phyloP scores from a whole-genome alignment of 2,113 vertebrate species.

The Menidia beryllina region DNA sequence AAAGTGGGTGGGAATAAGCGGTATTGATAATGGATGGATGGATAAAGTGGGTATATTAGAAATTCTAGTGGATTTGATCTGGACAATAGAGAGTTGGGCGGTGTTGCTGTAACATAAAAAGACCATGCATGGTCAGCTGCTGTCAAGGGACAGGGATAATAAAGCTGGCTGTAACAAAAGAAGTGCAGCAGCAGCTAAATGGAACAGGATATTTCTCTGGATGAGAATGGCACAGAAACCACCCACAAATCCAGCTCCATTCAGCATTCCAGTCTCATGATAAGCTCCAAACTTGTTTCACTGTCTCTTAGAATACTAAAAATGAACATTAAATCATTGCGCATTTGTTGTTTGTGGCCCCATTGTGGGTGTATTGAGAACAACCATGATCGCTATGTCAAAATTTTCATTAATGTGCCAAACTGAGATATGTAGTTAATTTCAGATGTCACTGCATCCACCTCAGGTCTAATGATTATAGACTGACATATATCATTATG shows the following conservation, averaged over 20 bases:
- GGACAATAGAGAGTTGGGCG: slow-evolving; percentile 46
- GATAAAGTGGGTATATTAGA: slow-evolving; percentile 1
- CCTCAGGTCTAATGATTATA: not conserved
- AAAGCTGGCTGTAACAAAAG: slow-evolving; percentile 76
- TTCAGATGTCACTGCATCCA: slow-evolving; percentile 2
- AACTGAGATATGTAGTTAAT: slow-evolving; percentile 1
- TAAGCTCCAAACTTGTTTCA: not conserved
- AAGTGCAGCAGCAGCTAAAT: slow-evolving; percentile 80
- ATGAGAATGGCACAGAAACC: slow-evolving; percentile 69
- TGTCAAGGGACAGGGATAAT: slow-evolving; percentile 56
- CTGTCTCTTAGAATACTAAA: slow-evolving; percentile 14
- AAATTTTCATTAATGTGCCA: slow-evolving; percentile 34
- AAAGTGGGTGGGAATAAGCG: too few relatives aligned
- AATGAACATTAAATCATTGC: slow-evolving; percentile 20
- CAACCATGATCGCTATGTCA: slow-evolving; percentile 57
- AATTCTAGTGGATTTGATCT: slow-evolving; percentile 5
- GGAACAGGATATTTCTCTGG: slow-evolving; percentile 66
- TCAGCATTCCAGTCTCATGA: slow-evolving; percentile 24
- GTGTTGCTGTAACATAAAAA: slow-evolving; percentile 51
- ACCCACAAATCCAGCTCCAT: slow-evolving; percentile 55
- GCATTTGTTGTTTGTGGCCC: slow-evolving; percentile 19
- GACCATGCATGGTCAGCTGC: slow-evolving; percentile 73
- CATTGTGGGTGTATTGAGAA: slow-evolving; percentile 15
- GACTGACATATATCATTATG: not conserved
- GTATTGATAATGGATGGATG: too few relatives aligned